Evolutionary conservation across 1,140 invertebrate genomes (phyloP).

Genomic region (Potamilus streckersoni): DNA sequence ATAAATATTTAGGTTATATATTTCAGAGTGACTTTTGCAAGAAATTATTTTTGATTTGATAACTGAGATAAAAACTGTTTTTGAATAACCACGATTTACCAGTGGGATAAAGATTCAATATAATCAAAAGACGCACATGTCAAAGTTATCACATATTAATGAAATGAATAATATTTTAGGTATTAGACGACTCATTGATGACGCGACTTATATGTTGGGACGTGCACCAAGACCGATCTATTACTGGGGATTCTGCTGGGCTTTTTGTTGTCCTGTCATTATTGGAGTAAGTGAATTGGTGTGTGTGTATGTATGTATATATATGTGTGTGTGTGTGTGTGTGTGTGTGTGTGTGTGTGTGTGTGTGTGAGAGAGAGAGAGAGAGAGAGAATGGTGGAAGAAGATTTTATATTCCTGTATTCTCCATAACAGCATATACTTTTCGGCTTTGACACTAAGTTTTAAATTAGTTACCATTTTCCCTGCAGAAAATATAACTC

Average conservation of each 20-base stretch:
- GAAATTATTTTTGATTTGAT: neutral
- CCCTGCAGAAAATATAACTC: too few species aligned
- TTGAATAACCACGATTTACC: neutral
- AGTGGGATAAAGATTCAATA: neutral
- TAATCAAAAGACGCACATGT: neutral
- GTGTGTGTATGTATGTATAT: neutral
- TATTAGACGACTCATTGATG: constrained; percentile 70
- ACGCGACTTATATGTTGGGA: constrained; percentile 54
- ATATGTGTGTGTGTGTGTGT: neutral
- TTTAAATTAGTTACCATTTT: too few species aligned
- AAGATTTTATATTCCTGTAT: neutral
- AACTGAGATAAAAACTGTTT: neutral
- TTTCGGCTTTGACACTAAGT: neutral
- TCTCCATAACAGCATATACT: neutral
- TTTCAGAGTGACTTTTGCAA: too few species aligned
- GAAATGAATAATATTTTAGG: constrained; percentile 37
- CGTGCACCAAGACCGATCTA: constrained; percentile 38
- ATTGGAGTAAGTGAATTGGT: constrained; percentile 40
- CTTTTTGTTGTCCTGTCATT: constrained; percentile 40
- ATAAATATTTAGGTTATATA: too few species aligned
- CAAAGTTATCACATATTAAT: too few species aligned
- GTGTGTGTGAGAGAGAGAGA: neutral
- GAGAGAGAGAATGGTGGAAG: neutral
- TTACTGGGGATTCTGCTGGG: constrained; percentile 52
- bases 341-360: too few species aligned